Base-by-base conservation (phyloP, 2,888 invertebrate genomes). In the Diarsia dahlii region DNA sequence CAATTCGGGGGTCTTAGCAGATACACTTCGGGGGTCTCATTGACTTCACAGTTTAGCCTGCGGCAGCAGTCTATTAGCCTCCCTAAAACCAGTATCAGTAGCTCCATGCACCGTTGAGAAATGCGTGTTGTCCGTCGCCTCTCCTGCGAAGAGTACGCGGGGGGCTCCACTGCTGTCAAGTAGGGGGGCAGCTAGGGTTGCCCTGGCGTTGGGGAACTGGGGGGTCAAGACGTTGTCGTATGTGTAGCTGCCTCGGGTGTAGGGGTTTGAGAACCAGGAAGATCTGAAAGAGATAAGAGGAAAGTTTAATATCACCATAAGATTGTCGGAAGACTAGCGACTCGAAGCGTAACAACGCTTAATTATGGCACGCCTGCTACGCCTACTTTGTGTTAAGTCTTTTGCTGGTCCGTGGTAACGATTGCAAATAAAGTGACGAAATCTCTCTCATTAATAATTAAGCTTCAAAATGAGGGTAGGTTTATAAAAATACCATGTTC, bases 71-170 rank as follows among this genome's bases (percentile, higher is more conserved):
- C 76, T 87, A 56, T 74, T 87, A 0, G 98, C 98, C 89, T 98
- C 98, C 54, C 98, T 95, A 87, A 96, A 96, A 0, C 98, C 98
- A 0, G 97, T 96, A 83, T 98, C 98, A 0, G 97, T 93, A 0
- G 98, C 98, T 0, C 98, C 98, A 87, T 98, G 98, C 0, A 98
- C 98, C 0, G 98, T 98, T 0, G 98, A 97, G 91, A 97, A 98
- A 88, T 97, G 97, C 34, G 94, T 96, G 0, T 65, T 50, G 2
- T 94, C 87, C 0, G 97, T 97, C 0, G 97, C 97, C 88, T 97
- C 97, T 0, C 97, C 97, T 1, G 97, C 97, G 92, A 97, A 97
- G n/a, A 97, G 89, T 0, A 97, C 91, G 0, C 95, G 90, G 34
- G 96, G 97, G 28, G 90, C 92, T 0, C 95, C 96, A 54, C 92